A percentile compares a stretch with the other conserved stretches of the same genome.
Evolutionary conservation across 2,113 vertebrate species (phyloP).

Genomic region (Globicephala melas): DNA sequence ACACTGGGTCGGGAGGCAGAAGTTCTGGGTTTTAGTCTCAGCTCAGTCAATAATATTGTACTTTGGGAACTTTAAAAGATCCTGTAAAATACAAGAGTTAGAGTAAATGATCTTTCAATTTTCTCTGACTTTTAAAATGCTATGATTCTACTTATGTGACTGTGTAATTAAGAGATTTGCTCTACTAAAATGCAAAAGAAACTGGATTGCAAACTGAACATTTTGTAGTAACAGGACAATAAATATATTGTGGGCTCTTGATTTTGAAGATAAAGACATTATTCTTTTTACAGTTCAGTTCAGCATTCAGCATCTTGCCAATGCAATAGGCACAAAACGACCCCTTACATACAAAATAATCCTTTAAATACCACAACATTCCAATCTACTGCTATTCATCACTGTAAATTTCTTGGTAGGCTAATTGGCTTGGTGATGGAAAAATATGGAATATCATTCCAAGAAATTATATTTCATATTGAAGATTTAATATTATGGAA

Average conservation of each 20-base stretch:
- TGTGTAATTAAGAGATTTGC: conserved; percentile 37
- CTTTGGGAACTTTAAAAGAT: not conserved
- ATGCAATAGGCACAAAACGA: conserved; percentile 59
- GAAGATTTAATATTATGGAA: not conserved
- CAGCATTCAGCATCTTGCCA: conserved; percentile 63
- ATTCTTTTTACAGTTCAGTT: conserved; percentile 79
- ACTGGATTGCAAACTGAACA: conserved; percentile 66
- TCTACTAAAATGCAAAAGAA: conserved; percentile 71
- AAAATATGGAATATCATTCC: not conserved
- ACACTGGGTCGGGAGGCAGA: not conserved
- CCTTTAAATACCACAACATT: conserved; percentile 61
- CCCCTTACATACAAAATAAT: conserved; percentile 58
- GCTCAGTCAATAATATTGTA: not conserved
- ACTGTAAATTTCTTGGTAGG: conserved; percentile 30
- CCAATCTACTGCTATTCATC: conserved; percentile 22
- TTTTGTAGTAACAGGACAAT: conserved; percentile 75
- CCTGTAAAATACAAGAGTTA: not conserved
- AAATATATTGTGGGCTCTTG: conserved; percentile 77
- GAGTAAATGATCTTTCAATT: not conserved
- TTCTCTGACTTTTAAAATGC: conserved; percentile 1
- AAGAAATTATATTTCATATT: conserved; percentile 18
- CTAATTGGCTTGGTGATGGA: not conserved
- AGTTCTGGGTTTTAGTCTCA: not conserved
- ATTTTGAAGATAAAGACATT: conserved; percentile 77
- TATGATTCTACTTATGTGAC: conserved; percentile 12